Base-by-base conservation (phyloP, 2,113 vertebrate species). In the Dendropsophus ebraccatus region DNA sequence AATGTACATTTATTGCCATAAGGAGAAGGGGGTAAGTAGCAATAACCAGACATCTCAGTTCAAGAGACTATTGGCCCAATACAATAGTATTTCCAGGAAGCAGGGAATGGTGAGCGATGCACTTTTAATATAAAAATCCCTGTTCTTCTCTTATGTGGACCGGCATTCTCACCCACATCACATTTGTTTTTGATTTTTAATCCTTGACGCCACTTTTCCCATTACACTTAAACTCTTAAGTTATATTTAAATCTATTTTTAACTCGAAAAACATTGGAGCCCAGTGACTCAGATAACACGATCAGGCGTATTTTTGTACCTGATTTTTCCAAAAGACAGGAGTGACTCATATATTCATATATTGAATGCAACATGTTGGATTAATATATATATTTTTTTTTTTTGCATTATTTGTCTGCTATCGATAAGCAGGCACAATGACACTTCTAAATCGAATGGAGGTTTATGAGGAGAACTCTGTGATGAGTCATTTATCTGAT, bases 401-500 rank as follows among this genome's bases (percentile, higher is more conserved):
- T 49, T 23, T 70, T 85, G 60, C 58, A 69, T 81, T 87, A 74
- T 81, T 74, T 72, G 30, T 81, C 78, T 74, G 81, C 56, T 74
- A 60, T 87, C 78, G 81, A 72, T 72, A 87, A 47, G 21, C 35
- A 45, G 76, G 85, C 65, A 74, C 78, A 87, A 74, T 87, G 85
- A 81, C 76, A 86, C 50, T 74, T 41, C 50, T 45, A 81, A 62
- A 56, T 74, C 85, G 62, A 81, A 87, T 81, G 50, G 69, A 87
- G 85, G 85, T 81, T 81, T 81, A 87, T 87, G 37, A 72, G 76
- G 23, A 87, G 85, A 47, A 81, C 45, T 67, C 41, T 25, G 74
- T 52, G 23, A 58, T 86, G 84, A 86, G 80, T 86, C 85, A 87
- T 81, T 73, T 50, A 70, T 74, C 25, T 87, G 85, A 86, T 86